phyloP scores from a whole-genome alignment of 2,888 invertebrate species.

The Leptopterna dolabrata region DNA sequence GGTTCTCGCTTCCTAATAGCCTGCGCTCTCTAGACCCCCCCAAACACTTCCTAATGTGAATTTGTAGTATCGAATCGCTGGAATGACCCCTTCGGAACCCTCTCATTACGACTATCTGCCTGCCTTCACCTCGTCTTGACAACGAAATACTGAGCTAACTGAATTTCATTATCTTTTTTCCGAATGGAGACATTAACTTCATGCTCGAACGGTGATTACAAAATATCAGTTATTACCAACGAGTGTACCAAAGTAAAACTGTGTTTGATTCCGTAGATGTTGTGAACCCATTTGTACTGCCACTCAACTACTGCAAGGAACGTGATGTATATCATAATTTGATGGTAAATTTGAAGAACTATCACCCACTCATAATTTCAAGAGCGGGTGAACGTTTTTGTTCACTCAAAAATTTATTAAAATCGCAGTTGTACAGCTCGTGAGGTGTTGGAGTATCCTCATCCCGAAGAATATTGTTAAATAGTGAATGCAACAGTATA shows the following conservation, averaged over 20 bases:
- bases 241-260: not conserved
- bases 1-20: slow-evolving; percentile 37
- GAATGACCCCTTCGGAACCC: not conserved
- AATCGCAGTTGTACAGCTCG: too few species aligned
- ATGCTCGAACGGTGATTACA: not conserved
- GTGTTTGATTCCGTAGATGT: too few species aligned
- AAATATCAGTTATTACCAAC: not conserved
- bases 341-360: too few species aligned
- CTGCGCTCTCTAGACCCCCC: not conserved
- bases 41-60: slow-evolving; percentile 30
- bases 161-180: not conserved
- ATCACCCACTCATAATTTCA: too few species aligned
- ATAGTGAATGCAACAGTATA: too few species aligned
- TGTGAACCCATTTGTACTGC: too few species aligned
- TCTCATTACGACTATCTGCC: slow-evolving; percentile 25
- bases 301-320: too few species aligned
- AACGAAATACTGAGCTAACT: not conserved
- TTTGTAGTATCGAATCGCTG: not conserved
- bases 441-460: too few species aligned
- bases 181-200: slow-evolving; percentile 20
- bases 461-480: too few species aligned
- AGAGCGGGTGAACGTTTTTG: too few species aligned
- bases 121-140: slow-evolving; percentile 8
- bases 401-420: too few species aligned
- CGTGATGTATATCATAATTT: too few species aligned